Base-by-base conservation (phyloP, 2,888 invertebrate genomes). In the Imbricaverruca yamaguchii region DNA sequence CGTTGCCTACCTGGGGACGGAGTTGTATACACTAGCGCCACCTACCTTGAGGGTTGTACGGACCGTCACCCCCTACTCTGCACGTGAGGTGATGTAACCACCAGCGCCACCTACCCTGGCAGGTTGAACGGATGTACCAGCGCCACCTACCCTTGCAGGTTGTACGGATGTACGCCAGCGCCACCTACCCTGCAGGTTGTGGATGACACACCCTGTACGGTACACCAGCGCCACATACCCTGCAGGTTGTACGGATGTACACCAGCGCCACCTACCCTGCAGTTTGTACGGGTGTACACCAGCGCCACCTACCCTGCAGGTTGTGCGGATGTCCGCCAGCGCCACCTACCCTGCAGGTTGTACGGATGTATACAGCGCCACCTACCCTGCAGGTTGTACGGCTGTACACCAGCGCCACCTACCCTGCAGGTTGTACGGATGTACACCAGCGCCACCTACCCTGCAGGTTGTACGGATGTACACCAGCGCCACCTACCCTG, bases 11-110 rank as follows among this genome's bases (percentile, higher is more conserved):
- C 61, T 18, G 10, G 61, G 15, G 61, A 61, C 15, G 18, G 61
- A n/a, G n/a, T n/a, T n/a, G n/a, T n/a, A n/a, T n/a, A n/a, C 61
- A 18, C 18, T 18, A 61, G 61, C 23, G n/a, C n/a, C 6, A 9
- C 69, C 15, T 39, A 69, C 95, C 97, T 91, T 98, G 97, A 84
- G 98, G 89, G 89, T 98, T n/a, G n/a, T n/a, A n/a, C n/a, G n/a
- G n/a, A n/a, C n/a, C n/a, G n/a, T n/a, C n/a, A n/a, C n/a, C n/a
- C n/a, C n/a, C n/a, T n/a, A n/a, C n/a, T n/a, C n/a, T n/a, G n/a
- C n/a, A n/a, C n/a, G 15, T 18, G 18, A 18, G 6, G n/a, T n/a
- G n/a, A n/a, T n/a, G n/a, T n/a, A n/a, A n/a, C n/a, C n/a, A n/a
- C n/a, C n/a, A n/a, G n/a, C n/a, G n/a, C n/a, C n/a, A n/a, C n/a